phyloP scores from a whole-genome alignment of 1,140 invertebrate genomes.

The Anthonomus grandis region DNA sequence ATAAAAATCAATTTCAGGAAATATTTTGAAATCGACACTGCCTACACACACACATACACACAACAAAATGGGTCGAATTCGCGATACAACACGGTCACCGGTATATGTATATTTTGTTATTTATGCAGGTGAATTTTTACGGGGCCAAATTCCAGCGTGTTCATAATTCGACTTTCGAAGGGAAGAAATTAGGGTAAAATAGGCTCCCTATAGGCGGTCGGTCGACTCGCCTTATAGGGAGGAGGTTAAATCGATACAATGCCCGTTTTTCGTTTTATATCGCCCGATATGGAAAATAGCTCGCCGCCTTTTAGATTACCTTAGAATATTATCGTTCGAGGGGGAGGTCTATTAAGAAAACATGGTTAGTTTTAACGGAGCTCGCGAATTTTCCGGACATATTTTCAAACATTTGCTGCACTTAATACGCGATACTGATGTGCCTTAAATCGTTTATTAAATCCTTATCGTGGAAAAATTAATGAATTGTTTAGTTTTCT shows the following conservation, averaged over 20 bases:
- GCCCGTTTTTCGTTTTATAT: constrained; percentile 22
- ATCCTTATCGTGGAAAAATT: no score
- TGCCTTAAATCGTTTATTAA: no score
- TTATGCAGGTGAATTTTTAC: constrained; percentile 1
- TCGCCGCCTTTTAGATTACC: constrained; percentile 20
- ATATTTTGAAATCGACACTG: no score
- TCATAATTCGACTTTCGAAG: constrained; percentile 18
- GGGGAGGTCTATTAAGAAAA: constrained; percentile 21
- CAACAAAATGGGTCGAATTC: no score
- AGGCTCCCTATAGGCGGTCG: no score
- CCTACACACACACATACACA: no score
- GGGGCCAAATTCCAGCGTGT: constrained; percentile 11
- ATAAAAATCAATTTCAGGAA: no score
- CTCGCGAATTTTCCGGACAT: constrained; percentile 3
- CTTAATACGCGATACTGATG: no score
- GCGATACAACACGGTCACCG: no score
- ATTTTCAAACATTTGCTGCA: no score
- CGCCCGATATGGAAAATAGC: constrained; percentile 22
- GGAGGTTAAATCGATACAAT: constrained; percentile 24
- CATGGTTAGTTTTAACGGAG: constrained; percentile 7
- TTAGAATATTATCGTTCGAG: constrained; percentile 27
- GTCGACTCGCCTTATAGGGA: constrained; percentile 22
- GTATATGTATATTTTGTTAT: no score
- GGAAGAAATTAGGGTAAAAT: constrained; percentile 26
- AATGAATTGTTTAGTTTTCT: no score